Evolutionary conservation across 2,113 vertebrate genomes (phyloP).

Genomic region (Vulpes vulpes): DNA sequence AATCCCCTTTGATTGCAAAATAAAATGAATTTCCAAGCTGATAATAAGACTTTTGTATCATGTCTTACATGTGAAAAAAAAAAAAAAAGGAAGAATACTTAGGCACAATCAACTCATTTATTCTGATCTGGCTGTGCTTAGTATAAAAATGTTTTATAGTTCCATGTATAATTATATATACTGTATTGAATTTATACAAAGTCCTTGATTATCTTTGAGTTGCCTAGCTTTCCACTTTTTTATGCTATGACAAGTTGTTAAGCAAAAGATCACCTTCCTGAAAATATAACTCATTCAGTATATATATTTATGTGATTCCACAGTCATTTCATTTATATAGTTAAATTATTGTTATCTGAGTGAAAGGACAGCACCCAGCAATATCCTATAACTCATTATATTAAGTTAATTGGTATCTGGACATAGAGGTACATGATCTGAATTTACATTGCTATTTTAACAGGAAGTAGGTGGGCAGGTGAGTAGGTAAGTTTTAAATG

Average conservation of each 20-base stretch:
- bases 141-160: not conserved
- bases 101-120: not conserved
- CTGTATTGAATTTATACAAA: not conserved
- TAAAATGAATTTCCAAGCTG: not conserved
- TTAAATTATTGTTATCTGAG: not conserved
- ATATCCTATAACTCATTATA: not conserved
- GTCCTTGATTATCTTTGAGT: not conserved
- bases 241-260: not conserved
- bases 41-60: not conserved
- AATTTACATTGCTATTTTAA: not conserved
- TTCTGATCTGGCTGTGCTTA: not conserved
- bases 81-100: not conserved
- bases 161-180: not conserved
- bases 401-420: not conserved
- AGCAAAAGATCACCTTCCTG: not conserved
- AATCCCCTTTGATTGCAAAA: not conserved
- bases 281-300: not conserved
- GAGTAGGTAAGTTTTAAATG: not conserved
- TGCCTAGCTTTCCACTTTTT: not conserved
- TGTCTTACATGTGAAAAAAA: not conserved
- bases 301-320: not conserved
- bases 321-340: not conserved
- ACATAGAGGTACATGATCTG: not conserved
- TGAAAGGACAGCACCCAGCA: not conserved
- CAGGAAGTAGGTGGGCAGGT: not conserved